Conservation (phyloP, 2,888 invertebrate genomes). For the Phortica okadai region DNA sequence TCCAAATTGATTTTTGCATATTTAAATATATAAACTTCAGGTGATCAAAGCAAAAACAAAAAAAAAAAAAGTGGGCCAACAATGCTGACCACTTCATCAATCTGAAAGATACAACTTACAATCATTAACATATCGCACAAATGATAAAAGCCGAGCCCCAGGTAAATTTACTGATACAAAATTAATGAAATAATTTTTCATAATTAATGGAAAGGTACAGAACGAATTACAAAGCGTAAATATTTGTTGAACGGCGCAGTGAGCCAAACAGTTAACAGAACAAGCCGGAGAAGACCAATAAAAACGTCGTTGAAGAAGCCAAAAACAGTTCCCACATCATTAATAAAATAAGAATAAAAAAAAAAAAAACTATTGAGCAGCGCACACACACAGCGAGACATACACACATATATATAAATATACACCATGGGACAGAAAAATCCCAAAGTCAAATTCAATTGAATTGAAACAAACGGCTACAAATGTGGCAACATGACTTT, state of each 20-base stretch:
- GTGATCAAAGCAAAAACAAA: background rate
- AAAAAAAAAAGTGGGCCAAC: background rate
- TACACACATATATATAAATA: no score
- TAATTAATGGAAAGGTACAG: conserved; percentile 63
- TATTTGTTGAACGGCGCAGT: conserved; percentile 18
- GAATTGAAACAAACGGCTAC: conserved; percentile 60
- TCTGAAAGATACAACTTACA: conserved; percentile 35
- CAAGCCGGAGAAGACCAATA: background rate
- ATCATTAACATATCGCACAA: conserved; percentile 6
- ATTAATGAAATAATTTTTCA: conserved; percentile 63
- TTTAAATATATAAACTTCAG: background rate
- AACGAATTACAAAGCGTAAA: conserved; percentile 47
- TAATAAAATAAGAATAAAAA: conserved; percentile 52
- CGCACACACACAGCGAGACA: conserved; percentile 23
- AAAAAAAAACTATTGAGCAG: conserved; percentile 33
- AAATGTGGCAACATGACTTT: conserved; percentile 63
- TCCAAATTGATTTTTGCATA: no score
- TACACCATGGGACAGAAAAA: background rate
- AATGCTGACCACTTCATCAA: background rate
- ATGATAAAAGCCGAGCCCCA: background rate
- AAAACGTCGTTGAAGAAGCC: conserved; percentile 11
- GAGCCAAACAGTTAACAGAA: background rate
- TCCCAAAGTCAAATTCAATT: conserved; percentile 57
- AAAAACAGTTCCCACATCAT: conserved; percentile 65
- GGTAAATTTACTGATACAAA: conserved; percentile 43